phyloP scores from a whole-genome alignment of 2,888 invertebrate species.

The Netelia inedita region DNA sequence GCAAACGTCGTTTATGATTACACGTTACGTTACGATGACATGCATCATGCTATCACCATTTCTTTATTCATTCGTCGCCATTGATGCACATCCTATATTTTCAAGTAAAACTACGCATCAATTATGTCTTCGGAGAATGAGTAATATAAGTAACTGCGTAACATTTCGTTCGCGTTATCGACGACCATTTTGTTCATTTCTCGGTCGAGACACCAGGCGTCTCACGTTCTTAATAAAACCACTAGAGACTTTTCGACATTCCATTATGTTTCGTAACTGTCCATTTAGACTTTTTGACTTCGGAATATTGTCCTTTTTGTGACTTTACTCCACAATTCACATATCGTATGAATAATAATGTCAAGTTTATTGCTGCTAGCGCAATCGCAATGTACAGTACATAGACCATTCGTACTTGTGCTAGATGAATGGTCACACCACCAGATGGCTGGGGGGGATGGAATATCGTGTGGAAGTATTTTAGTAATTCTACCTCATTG shows the following conservation, averaged over 20 bases:
- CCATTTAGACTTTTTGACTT: no score
- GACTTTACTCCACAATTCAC: not conserved
- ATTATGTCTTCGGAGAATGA: no score
- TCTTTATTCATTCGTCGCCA: no score
- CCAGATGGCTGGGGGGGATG: not conserved
- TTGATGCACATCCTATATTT: no score
- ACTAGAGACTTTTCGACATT: not conserved
- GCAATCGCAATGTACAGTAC: not conserved
- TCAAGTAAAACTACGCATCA: no score
- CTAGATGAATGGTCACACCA: slow-evolving; percentile 26
- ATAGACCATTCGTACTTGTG: not conserved
- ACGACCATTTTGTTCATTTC: not conserved
- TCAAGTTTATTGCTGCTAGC: not conserved
- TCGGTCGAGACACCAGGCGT: not conserved
- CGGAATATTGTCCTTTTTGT: no score
- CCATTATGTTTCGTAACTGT: no score
- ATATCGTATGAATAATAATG: not conserved
- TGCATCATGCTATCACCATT: no score
- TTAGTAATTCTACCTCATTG: slow-evolving; percentile 49
- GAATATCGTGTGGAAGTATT: slow-evolving; percentile 21
- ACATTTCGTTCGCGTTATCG: not conserved
- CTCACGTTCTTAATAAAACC: no score
- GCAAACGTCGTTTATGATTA: no score
- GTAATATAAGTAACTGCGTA: no score
- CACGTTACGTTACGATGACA: no score